phyloP scores from a whole-genome alignment of 2,888 invertebrate genomes.

The Masnerella sp. region DNA sequence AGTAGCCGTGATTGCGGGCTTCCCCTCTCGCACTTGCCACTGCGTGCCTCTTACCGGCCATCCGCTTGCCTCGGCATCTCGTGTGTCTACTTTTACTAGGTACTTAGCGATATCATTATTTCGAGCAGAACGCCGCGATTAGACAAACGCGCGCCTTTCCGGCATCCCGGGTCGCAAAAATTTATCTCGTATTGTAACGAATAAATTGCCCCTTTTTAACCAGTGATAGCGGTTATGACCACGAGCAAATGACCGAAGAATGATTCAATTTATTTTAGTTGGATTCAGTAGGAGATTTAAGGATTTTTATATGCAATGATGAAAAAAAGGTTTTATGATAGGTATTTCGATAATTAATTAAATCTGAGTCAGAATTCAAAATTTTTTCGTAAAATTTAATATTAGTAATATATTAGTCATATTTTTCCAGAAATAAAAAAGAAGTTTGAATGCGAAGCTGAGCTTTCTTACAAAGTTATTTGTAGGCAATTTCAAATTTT shows the following conservation, averaged over 20 bases:
- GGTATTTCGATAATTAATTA: no score
- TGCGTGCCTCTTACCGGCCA: constrained; percentile 52
- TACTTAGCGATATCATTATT: constrained; percentile 64
- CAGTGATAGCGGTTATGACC: constrained; percentile 36
- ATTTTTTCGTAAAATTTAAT: no score
- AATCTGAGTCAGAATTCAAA: no score
- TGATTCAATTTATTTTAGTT: constrained; percentile 49
- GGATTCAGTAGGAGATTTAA: no score
- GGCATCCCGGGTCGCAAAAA: constrained; percentile 32
- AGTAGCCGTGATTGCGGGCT: constrained; percentile 55
- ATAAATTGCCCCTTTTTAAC: constrained; percentile 45
- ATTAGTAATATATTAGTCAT: no score
- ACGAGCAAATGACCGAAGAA: constrained; percentile 27
- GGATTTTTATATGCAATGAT: no score
- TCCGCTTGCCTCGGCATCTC: constrained; percentile 46
- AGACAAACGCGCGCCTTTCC: constrained; percentile 58
- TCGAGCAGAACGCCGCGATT: constrained; percentile 62
- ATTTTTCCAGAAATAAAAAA: no score
- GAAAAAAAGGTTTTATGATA: no score
- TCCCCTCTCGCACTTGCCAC: constrained; percentile 42
- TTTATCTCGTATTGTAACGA: constrained; percentile 43
- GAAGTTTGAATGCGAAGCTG: no score
- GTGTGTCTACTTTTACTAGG: constrained; percentile 57
- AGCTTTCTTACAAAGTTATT: no score
- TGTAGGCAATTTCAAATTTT: no score